These are phyloP conservation scores for Nibea albiflora DNA, from an alignment of 2,113 vertebrate species.

Conservation along the genomic window DNA sequence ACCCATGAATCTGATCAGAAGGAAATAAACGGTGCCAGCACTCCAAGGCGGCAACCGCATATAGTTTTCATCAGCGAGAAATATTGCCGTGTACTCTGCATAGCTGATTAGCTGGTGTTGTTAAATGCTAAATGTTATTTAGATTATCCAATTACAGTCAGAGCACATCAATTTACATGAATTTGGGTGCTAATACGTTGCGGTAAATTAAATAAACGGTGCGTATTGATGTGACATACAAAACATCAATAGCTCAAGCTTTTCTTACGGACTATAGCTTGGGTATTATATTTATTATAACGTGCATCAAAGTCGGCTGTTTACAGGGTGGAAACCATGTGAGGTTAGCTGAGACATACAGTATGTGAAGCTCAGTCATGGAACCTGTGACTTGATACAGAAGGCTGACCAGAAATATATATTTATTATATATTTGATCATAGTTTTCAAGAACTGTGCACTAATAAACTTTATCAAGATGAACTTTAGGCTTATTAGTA, in stretches of 20 bases:
- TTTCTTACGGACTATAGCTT: not conserved
- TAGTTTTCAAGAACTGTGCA: too few relatives aligned
- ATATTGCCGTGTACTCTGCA: not conserved
- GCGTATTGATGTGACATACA: constrained; percentile 5
- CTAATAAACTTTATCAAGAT: too few relatives aligned
- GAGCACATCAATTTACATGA: not conserved
- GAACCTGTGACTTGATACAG: not conserved
- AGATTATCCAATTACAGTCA: constrained; percentile 11
- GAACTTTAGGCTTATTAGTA: too few relatives aligned
- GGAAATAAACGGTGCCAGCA: not conserved
- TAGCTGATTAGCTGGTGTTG: constrained; percentile 23
- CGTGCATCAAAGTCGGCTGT: not conserved
- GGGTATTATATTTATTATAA: not conserved
- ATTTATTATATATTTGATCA: too few relatives aligned
- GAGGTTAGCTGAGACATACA: not conserved
- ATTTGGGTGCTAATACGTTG: not conserved
- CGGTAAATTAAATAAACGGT: not conserved
- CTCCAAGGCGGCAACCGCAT: not conserved
- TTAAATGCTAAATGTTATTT: constrained; percentile 2
- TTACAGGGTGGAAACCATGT: not conserved
- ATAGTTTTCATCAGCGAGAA: not conserved
- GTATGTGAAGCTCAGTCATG: not conserved
- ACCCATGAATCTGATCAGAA: not conserved
- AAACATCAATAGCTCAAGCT: not conserved
- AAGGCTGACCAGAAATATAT: not conserved